Base-by-base conservation (phyloP, 2,797 vertebrate genomes). In the Hemitrygon akajei region DNA sequence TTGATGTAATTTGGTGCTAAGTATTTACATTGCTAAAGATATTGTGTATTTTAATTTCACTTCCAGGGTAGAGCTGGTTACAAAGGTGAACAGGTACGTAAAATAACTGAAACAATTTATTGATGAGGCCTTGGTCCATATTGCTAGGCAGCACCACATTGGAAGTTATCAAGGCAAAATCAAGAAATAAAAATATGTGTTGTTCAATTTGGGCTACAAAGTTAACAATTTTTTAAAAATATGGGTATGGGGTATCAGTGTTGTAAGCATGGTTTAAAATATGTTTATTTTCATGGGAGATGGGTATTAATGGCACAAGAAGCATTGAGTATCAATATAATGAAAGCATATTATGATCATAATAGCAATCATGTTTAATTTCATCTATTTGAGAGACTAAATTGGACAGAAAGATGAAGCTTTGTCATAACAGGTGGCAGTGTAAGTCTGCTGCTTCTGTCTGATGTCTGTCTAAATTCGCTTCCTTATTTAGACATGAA, bases 51-150 rank as follows among this genome's bases (percentile, higher is more conserved):
- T 71, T 77, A 96, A 95, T 94, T 95, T 94, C 94, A 93, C 95
- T 96, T 95, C 16, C 95, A 99, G 98, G 98, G 98, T 2, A 98
- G 97, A 96, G 96, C 97, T 94, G 98, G 98, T 95, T 97, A 98
- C 95, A 98, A 98, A 97, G 98, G 98, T 96, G 97, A 98, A 76
- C 97, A 97, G 97, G 98, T 98, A 97, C 66, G 94, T 93, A 30
- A 14, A 30, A 56, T n/a, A 25, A 56, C 2, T 69, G 69, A 87
- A 89, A 20, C n/a, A 69, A 0, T 37, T 22, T 66, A 34, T 89
- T 89, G 30, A 66, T 7, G 20, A 69, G 18, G 18, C 25, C 25
- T 66, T 3, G 60, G 16, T 18, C 86, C 18, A 66, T 22, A 37
- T 63, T 34, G 16, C 30, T 30, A 69, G n/a, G n/a, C 16, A 66